Percentiles rank a stretch among this genome's conserved stretches.
These are phyloP conservation scores for Macaria notata DNA, from an alignment of 2,888 invertebrate species.

Conservation along the genomic window DNA sequence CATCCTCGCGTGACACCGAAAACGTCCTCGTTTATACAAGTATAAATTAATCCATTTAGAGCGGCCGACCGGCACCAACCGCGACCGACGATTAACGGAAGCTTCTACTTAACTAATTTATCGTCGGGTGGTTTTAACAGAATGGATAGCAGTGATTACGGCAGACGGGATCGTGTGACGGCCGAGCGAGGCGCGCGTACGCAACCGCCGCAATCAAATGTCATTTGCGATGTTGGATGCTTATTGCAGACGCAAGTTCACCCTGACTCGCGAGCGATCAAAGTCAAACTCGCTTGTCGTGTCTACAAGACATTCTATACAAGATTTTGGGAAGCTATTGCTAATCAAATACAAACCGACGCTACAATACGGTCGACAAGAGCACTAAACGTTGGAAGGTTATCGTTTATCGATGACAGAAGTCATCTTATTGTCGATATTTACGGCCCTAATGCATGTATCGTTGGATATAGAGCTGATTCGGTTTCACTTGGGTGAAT, in stretches of 20 bases:
- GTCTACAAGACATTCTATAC: slow-evolving; percentile 18
- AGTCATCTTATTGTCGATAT: slow-evolving; percentile 23
- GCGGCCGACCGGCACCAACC: slow-evolving; percentile 72
- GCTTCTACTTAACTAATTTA: slow-evolving; percentile 83
- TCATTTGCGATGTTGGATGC: slow-evolving; percentile 39
- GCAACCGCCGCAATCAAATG: slow-evolving; percentile 48
- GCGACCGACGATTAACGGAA: slow-evolving; percentile 82
- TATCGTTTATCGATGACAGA: slow-evolving; percentile 26
- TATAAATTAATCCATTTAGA: slow-evolving; percentile 84
- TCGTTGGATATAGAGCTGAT: slow-evolving; percentile 8
- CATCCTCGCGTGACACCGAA: slow-evolving; percentile 81
- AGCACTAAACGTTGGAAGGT: slow-evolving; percentile 25
- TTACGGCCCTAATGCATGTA: slow-evolving; percentile 21
- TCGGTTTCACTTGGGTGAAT: slow-evolving; percentile 5
- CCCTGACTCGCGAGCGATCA: slow-evolving; percentile 41
- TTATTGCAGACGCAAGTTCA: slow-evolving; percentile 38
- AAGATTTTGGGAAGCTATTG: slow-evolving; percentile 23
- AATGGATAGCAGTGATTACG: slow-evolving; percentile 83
- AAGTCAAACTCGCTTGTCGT: slow-evolving; percentile 29
- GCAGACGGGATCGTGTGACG: slow-evolving; percentile 67
- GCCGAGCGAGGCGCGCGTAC: slow-evolving; percentile 47
- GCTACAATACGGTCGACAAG: slow-evolving; percentile 28
- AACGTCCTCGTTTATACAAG: slow-evolving; percentile 80
- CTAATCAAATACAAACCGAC: slow-evolving; percentile 27
- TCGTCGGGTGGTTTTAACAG: slow-evolving; percentile 82